Conservation (phyloP, 2,797 vertebrate species). For the Steatocranus sp. region DNA sequence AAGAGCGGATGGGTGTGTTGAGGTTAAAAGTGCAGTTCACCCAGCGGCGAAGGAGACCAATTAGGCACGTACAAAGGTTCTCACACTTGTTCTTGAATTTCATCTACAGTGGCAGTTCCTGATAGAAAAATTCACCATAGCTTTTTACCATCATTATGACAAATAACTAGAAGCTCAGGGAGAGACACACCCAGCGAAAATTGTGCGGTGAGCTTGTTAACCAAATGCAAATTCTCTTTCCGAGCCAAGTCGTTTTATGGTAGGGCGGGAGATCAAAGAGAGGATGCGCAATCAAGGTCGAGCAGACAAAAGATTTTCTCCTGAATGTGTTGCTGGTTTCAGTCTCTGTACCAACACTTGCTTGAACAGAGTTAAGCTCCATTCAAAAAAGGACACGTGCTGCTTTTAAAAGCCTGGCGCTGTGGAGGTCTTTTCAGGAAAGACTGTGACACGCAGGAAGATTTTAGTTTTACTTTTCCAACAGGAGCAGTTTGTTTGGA, state of each 20-base stretch:
- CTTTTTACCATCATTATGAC: neutral
- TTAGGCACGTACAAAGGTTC: neutral
- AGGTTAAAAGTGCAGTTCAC: conserved; percentile 48
- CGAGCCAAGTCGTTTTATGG: neutral
- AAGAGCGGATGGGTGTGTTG: conserved; percentile 18
- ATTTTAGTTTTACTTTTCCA: conserved; percentile 15
- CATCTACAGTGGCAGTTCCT: neutral
- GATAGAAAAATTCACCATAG: neutral
- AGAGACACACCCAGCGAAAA: neutral
- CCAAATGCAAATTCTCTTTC: conserved; percentile 29
- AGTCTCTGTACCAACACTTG: neutral
- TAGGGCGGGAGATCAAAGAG: conserved; percentile 5
- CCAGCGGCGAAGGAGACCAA: neutral
- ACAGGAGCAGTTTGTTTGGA: neutral
- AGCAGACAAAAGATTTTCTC: neutral
- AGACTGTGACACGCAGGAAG: neutral
- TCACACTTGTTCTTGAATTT: neutral
- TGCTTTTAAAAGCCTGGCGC: neutral
- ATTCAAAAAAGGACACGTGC: neutral
- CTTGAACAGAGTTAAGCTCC: neutral
- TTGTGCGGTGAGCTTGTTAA: neutral
- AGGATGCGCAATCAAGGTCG: neutral
- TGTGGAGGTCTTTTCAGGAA: neutral
- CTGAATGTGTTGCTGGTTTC: neutral
- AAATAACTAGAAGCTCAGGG: neutral